These are phyloP conservation scores for Crossaster papposus DNA, from an alignment of 53 echinoderm and acorn worm species.

Conservation along the genomic window DNA sequence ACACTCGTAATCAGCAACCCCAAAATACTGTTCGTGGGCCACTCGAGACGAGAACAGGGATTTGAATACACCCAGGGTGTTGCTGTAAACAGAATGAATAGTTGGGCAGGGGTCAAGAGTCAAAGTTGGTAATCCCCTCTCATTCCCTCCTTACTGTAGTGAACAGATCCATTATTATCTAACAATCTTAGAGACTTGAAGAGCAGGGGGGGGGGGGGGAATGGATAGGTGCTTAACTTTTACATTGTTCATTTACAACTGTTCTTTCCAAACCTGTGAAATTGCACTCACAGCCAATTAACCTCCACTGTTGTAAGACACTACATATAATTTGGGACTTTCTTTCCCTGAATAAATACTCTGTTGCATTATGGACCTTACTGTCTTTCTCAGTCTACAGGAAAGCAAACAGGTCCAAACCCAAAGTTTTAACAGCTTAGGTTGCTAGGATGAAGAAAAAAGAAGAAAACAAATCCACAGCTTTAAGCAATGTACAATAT, in stretches of 20 bases:
- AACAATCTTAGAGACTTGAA: no score
- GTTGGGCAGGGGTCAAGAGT: neutral
- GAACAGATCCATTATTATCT: neutral
- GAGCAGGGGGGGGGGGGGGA: no score
- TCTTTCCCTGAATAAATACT: neutral
- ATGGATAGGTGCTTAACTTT: no score
- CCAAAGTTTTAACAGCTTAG: neutral
- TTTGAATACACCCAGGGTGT: neutral
- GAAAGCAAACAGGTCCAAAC: neutral
- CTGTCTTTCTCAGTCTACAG: neutral
- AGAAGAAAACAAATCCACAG: conserved; percentile 32
- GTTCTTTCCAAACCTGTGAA: neutral
- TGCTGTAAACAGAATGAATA: neutral
- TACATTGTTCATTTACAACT: no score
- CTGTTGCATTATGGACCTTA: neutral
- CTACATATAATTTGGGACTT: neutral
- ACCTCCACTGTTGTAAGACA: neutral
- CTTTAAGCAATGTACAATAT: conserved; percentile 38
- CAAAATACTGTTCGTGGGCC: no score
- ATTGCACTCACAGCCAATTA: no score
- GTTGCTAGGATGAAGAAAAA: neutral
- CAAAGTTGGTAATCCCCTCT: conserved; percentile 1
- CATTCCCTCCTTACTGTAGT: conserved; percentile 46
- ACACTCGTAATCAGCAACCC: no score
- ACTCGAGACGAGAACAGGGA: no score